phyloP scores from a whole-genome alignment of 2,113 vertebrate genomes.

The Grus americana region DNA sequence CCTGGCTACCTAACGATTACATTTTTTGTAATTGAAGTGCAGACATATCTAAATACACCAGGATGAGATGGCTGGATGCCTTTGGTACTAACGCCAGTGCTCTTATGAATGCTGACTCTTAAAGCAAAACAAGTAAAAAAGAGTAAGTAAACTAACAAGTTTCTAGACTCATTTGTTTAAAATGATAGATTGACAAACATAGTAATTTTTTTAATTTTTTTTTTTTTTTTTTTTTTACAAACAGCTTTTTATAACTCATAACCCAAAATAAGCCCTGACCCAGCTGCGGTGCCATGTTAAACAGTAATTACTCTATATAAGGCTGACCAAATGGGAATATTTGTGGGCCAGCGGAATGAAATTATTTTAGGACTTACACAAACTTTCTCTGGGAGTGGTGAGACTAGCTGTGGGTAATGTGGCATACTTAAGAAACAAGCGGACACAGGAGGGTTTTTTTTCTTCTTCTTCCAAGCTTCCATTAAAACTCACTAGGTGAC shows the following conservation, averaged over 20 bases:
- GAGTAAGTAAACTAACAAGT: conserved; percentile 23
- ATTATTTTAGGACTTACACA: conserved; percentile 61
- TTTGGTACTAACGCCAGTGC: background rate
- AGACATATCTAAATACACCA: background rate
- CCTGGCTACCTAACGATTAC: conserved; percentile 6
- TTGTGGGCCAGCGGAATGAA: conserved; percentile 1
- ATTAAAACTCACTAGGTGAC: background rate
- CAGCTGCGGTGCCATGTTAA: conserved; percentile 42
- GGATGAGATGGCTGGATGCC: background rate
- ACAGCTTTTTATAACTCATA: conserved; percentile 66
- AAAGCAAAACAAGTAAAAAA: conserved; percentile 19
- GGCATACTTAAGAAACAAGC: background rate
- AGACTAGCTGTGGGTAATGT: background rate
- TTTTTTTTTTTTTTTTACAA: background rate
- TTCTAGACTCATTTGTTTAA: conserved; percentile 47
- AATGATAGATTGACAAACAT: conserved; percentile 43
- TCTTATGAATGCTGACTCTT: conserved; percentile 2
- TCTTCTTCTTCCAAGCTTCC: background rate
- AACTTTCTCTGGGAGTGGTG: conserved; percentile 40
- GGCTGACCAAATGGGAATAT: conserved; percentile 50
- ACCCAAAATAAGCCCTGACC: conserved; percentile 60
- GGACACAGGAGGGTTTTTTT: background rate
- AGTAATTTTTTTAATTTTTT: background rate
- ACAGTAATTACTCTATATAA: conserved; percentile 64
- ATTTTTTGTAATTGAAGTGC: background rate